Base-by-base conservation (phyloP, 1,140 invertebrate genomes). In the Philaenus spumarius region DNA sequence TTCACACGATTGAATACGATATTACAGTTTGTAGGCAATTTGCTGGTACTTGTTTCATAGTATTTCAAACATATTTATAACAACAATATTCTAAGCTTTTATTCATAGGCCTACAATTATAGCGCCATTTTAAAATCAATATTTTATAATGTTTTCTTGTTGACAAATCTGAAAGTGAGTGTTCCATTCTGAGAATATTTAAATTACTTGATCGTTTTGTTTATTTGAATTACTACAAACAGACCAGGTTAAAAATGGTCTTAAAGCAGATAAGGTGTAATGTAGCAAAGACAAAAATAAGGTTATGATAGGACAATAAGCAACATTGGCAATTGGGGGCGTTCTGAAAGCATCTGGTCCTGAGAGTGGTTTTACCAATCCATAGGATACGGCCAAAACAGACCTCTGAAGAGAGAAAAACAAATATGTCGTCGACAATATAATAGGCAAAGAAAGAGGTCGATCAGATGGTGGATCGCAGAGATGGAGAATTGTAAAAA, bases 321-420 rank as follows among this genome's bases (percentile, higher is more conserved):
- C 46, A 20, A 58, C 20, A 39, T 58, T 37, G 24, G 55, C 55
- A 7, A 58, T 19, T 15, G 55, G 55, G 2, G 55, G 55, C n/a
- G 43, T 40, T 39, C 46, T 58, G n/a, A 48, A 58, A 35, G 43
- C 47, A 50, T 50, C 55, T 22, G 47, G 47, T 37, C 55, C 45
- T 7, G 22, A 19, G 11, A 26, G 15, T 4, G 45, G 24, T 11
- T 1, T 20, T 26, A 48, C 30, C 22, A 58, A 14, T 43, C 30
- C 45, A 30, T 48, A 58, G 4, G 47, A 40, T 17, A 58, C 34
- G 2, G 9, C 20, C n/a, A 58, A 50, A 50, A 58, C 37, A 9
- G 55, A 20, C n/a, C 55, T 40, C 15, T 58, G 26, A 24, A 50
- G 24, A 1, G 55, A 58, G 17, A 50, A 15, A 12, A 34, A 15